Evolutionary conservation across 2,888 invertebrate species (phyloP), one percentile per base, ranked within the genome.

Genomic region (Drosophila suboccidentalis): DNA sequence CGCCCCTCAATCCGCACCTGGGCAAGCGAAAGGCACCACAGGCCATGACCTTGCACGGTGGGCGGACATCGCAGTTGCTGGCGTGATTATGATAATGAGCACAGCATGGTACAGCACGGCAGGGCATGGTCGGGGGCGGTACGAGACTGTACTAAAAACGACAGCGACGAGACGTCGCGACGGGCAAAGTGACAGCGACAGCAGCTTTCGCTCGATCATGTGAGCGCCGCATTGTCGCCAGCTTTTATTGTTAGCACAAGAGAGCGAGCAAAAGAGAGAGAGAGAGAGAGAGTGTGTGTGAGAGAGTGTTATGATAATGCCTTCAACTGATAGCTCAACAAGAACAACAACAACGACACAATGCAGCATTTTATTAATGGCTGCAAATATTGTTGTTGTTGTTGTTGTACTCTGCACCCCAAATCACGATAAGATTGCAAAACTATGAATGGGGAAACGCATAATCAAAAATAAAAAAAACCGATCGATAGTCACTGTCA

Each of bases 61-160:
- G 82, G 76, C 67, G 82, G 81, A 65, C 62, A 49, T 53, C 65
- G 34, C 51, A 47, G 43, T 19, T 47, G 63, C 70, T 73, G 65
- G 83, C 83, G 78, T 83, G 86, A 83, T 83, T 86, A 83, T 83
- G 81, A 86, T 86, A 86, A 83, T 83, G 67, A 78, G 55, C 44
- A 66, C 36, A 46, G 72, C 63, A 67, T 59, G 73, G 57, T 1
- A 26, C 44, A 58, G 71, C 4, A 22, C 4, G 3, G 3, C 44
- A 60, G 71, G 44, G n/a, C 13, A 13, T 19, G 38, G 29, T 44
- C 9, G 65, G 38, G 47, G 32, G 39, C 41, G 34, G 41, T 51
- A 32, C 43, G 64, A 43, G 60, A 84, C 85, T 82, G 82, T 82
- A 82, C 85, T 61, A 22, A 17, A 13, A 13, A 13, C 26, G 34